Base-by-base conservation (phyloP, 1,140 invertebrate genomes). In the Pinna nobilis region DNA sequence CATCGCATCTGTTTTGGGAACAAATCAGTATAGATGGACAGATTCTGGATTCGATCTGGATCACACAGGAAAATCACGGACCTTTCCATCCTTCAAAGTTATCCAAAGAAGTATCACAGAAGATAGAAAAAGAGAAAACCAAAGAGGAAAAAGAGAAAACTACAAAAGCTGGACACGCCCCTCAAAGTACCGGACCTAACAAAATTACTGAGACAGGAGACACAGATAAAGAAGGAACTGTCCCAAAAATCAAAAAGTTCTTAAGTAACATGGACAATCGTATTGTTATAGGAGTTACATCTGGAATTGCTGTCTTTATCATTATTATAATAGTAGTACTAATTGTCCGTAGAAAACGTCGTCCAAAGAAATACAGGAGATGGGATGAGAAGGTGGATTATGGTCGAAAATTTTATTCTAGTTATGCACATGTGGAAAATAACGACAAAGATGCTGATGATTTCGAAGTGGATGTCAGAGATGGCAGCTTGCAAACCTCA, bases 1-100 rank as follows among this genome's bases (percentile, higher is more conserved):
- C 82, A n/a, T 95, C 96, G 9, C 97, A 98, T 90, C 82, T 99
- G 6, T 93, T 96, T 85, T 90, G 98, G 76, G 95, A 98, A 88
- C 97, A 98, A 92, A 92, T 98, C 30, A 96, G 95, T 5, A 59
- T 67, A 5, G 47, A 68, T 35, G 67, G 66, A 32, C 30, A 64
- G 15, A 39, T 81, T 3, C 33, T 86, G 11, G 84, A 86, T 68
- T 76, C 73, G 11, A 63, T 86, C 13, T 84, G 81, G 81, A 73
- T 86, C 6, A 71, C 76, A 5, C 81, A 85, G 69, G 76, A 79
- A 9, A 61, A 67, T 11, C 85, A 87, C 35, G 84, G 82, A n/a
- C 79, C 80, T 23, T 72, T 72, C 20, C 44, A 65, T 15, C 13
- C 15, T 49, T 30, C 37, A 35, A 44, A 18, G 49, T 30, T 57